Conservation (phyloP, 2,113 vertebrate species). For the Cryptotis parvus region DNA sequence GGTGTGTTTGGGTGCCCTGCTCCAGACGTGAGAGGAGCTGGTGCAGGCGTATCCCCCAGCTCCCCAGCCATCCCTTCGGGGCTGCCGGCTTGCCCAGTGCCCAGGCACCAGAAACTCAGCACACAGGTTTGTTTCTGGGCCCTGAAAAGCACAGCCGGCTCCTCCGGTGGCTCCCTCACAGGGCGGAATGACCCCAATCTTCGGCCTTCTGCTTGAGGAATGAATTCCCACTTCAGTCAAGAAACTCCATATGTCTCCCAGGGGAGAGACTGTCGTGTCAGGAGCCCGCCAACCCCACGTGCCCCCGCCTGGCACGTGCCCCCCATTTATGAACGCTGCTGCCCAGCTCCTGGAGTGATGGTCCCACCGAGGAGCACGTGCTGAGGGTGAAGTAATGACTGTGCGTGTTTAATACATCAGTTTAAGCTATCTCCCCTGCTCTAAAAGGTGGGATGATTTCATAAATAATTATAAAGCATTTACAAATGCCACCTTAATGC, state of each 20-base stretch:
- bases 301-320: slow-evolving; percentile 81
- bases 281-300: slow-evolving; percentile 74
- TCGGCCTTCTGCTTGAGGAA: slow-evolving; percentile 76
- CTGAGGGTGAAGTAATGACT: slow-evolving; percentile 85
- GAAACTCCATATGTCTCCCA: slow-evolving; percentile 80
- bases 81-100: too few relatives aligned
- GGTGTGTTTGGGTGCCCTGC: too few relatives aligned
- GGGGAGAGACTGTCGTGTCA: slow-evolving; percentile 74
- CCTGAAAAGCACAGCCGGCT: slow-evolving; percentile 62
- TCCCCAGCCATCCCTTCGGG: too few relatives aligned
- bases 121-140: slow-evolving; percentile 60
- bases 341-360: slow-evolving; percentile 77
- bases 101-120: too few relatives aligned
- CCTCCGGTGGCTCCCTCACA: slow-evolving; percentile 58
- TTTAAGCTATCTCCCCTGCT: slow-evolving; percentile 82
- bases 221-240: slow-evolving; percentile 76
- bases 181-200: slow-evolving; percentile 77
- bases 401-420: slow-evolving; percentile 83
- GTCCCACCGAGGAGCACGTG: slow-evolving; percentile 83
- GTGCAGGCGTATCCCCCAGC: too few relatives aligned
- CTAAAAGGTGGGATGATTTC: slow-evolving; percentile 85
- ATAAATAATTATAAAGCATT: slow-evolving; percentile 86
- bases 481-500: slow-evolving; percentile 65
- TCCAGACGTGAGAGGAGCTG: too few relatives aligned
- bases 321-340: slow-evolving; percentile 76